These are phyloP conservation scores for Prosopocoilus inquinatus DNA, from an alignment of 2,888 invertebrate genomes.

Conservation along the genomic window DNA sequence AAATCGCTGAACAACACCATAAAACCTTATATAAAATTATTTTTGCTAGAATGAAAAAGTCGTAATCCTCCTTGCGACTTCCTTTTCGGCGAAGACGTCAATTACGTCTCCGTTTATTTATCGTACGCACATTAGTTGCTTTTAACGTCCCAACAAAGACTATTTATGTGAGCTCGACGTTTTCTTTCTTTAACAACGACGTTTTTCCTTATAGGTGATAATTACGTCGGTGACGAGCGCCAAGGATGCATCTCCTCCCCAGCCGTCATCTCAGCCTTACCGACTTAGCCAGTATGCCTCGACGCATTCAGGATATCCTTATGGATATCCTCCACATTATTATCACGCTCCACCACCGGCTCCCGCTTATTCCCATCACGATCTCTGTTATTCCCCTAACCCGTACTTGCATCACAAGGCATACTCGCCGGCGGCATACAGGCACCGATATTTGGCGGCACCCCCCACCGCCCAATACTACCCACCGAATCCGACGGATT, in stretches of 20 bases:
- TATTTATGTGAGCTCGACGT: no score
- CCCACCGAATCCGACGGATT: conserved; percentile 53
- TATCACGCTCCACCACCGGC: conserved; percentile 51
- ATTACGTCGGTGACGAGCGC: conserved; percentile 49
- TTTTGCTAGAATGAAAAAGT: no score
- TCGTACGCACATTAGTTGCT: no score
- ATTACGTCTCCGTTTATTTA: no score
- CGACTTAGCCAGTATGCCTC: conserved; percentile 51
- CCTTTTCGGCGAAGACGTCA: no score
- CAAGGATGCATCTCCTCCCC: conserved; percentile 47
- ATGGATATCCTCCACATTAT: conserved; percentile 49
- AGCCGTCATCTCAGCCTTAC: conserved; percentile 54
- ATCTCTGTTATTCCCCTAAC: conserved; percentile 54
- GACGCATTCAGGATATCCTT: conserved; percentile 43
- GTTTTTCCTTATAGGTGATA: conserved; percentile 41
- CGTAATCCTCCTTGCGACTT: no score
- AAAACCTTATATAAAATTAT: no score
- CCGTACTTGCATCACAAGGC: conserved; percentile 43
- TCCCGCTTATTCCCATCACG: conserved; percentile 48
- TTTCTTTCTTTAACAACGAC: background rate
- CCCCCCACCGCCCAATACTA: conserved; percentile 52
- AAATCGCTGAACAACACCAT: no score
- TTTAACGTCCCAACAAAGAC: no score
- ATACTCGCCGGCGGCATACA: conserved; percentile 41
- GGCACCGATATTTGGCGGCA: conserved; percentile 37